These are phyloP conservation scores for Monochamus alternatus DNA, from an alignment of 2,888 invertebrate genomes.

Conservation along the genomic window DNA sequence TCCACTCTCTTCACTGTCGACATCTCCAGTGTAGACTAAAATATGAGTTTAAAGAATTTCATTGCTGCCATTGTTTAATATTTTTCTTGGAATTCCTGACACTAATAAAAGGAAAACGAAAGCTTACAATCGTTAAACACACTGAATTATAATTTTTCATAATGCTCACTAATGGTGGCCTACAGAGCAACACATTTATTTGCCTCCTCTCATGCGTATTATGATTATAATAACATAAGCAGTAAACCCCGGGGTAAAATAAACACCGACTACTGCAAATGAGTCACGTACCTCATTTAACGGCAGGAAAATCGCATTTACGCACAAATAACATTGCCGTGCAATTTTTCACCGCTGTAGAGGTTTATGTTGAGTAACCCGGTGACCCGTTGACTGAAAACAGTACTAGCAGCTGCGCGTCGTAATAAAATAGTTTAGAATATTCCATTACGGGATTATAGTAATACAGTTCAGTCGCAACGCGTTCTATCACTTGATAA, in stretches of 20 bases:
- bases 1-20: too few relatives aligned
- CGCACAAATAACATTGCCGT: constrained; percentile 20
- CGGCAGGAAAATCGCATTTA: constrained; percentile 33
- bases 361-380: constrained; percentile 4
- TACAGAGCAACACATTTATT: not conserved
- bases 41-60: too few relatives aligned
- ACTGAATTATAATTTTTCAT: too few relatives aligned
- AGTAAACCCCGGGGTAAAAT: constrained; percentile 11
- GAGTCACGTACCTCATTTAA: constrained; percentile 31
- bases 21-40: too few relatives aligned
- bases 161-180: not conserved
- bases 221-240: not conserved
- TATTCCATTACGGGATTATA: constrained; percentile 29
- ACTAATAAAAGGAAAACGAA: too few relatives aligned
- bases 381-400: constrained; percentile 24
- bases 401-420: constrained; percentile 34
- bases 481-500: constrained; percentile 18
- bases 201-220: not conserved
- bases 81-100: too few relatives aligned
- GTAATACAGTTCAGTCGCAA: constrained; percentile 26
- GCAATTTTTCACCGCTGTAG: constrained; percentile 25
- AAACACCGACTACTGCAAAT: constrained; percentile 28
- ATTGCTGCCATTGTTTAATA: too few relatives aligned
- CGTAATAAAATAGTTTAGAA: constrained; percentile 36
- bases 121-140: too few relatives aligned